Evolutionary conservation across 2,797 vertebrate species (phyloP), one percentile per base, ranked within the genome.

Genomic region (Melopsittacus undulatus): DNA sequence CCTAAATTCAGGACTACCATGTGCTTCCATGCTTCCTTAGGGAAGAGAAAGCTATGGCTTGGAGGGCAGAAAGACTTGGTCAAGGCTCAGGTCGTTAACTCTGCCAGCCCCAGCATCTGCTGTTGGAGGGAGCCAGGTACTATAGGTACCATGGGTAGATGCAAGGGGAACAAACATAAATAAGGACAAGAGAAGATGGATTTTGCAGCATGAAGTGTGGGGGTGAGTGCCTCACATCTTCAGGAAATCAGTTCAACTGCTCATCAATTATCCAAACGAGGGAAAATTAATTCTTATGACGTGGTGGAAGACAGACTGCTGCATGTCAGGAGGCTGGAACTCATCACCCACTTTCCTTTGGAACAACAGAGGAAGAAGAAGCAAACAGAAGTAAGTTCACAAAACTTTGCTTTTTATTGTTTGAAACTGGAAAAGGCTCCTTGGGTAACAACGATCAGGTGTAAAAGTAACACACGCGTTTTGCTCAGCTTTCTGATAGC

Each of bases 391-490:
- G 1, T 74, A 26, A 87, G 88, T 90, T 94, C 79, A 89, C 95
- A 97, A 95, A 96, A 92, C 73, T 90, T 75, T 42, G 46, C 46
- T 92, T 92, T 94, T 96, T 93, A 89, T 97, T 91, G 46, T 89
- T 92, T 95, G 94, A 96, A 97, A 97, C 0, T 95, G 95, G 95
- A 96, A 96, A 97, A 96, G 88, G 96, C 88, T 95, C 86, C 69
- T 95, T 48, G 95, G 93, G 88, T 92, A 85, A 95, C 93, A 92
- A 90, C 10, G 80, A 88, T 79, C 84, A 70, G 79, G 89, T 95
- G 92, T 79, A 92, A 91, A 97, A 91, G 94, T 94, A 74, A 82
- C 80, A 90, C 76, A 76, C 13, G 3, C 8, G 0, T 75, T 74
- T 90, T 42, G 66, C 89, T 86, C 87, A 63, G 92, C 83, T 72